Evolutionary conservation across 2,113 vertebrate species (phyloP), one percentile per base, ranked within the genome.

Genomic region (Accipiter virgatus): DNA sequence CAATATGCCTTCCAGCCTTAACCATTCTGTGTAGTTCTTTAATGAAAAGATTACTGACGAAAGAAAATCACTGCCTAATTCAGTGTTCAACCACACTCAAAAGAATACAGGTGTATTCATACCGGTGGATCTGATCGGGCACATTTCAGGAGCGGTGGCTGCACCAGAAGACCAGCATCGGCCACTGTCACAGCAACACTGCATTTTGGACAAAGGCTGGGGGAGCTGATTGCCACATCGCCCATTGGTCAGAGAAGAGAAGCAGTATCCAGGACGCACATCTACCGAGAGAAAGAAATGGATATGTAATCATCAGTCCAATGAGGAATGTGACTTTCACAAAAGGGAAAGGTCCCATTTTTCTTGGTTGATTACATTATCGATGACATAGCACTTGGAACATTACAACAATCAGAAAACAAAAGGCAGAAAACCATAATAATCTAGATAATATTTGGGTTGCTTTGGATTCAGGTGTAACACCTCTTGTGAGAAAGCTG

Each of bases 131-230:
- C 98, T 98, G 81, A 99, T 99, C 6, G 99, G 99, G 95, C 99
- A 99, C 98, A 99, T 99, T 81, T 99, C 99, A 0, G 99, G 99
- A 16, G 98, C 86, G 0, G 97, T 73, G 4, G 97, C 91, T 10
- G 91, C 96, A 13, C 98, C 98, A 3, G 98, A 94, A 4, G 99
- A 98, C 99, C 99, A 99, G 98, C 99, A 99, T 31, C 99, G 98
- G 48, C 99, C 99, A 0, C 95, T 96, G 56, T 99, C 99, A 36
- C 99, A 99, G 97, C 99, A 99, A 91, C 99, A 99, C 96, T 99
- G 99, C 85, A 98, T 98, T 96, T 98, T 99, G 91, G 99, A 99
- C 93, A 99, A 86, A 11, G 98, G 98, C 97, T 99, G 99, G 0
- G 99, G 98, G 86, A 99, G 98, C 91, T 99, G 99, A 84, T 98